phyloP scores from a whole-genome alignment of 1,140 invertebrate genomes.

The Akabosia matsudoensis region DNA sequence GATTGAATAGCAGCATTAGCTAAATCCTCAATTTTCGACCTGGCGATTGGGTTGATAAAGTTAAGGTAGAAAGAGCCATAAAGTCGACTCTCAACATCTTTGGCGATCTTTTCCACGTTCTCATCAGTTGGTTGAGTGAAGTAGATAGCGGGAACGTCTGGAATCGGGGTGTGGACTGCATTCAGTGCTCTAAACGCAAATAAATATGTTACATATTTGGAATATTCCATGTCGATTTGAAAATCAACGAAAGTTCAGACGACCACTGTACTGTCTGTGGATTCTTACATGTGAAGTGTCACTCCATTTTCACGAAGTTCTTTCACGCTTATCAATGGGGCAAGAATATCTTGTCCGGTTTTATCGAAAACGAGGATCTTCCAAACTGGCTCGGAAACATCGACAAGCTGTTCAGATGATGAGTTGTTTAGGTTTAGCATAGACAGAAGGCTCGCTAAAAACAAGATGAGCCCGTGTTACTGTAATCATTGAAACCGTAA shows the following conservation, averaged over 20 bases:
- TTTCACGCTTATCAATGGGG: conserved; percentile 91
- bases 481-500: not conserved
- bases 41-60: conserved; percentile 93
- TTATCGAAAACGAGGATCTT: conserved; percentile 95
- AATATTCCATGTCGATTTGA: not conserved
- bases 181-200: conserved; percentile 69
- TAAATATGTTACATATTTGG: conserved; percentile 34
- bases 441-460: conserved; percentile 10
- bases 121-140: conserved; percentile 97
- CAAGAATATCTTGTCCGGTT: conserved; percentile 96
- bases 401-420: not conserved
- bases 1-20: conserved; percentile 85
- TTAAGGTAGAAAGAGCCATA: conserved; percentile 97
- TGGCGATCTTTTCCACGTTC: conserved; percentile 89
- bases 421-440: conserved; percentile 22
- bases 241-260: conserved; percentile 1
- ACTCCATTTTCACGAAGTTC: conserved; percentile 93
- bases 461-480: no score
- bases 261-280: not conserved
- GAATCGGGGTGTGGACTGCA: conserved; percentile 90
- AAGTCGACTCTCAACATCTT: conserved; percentile 78
- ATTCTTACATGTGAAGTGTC: conserved; percentile 88
- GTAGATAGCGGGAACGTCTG: conserved; percentile 97
- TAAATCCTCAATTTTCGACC: conserved; percentile 92
- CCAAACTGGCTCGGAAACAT: conserved; percentile 80